phyloP scores from a whole-genome alignment of 1,140 invertebrate species.

The Thaumatotibia leucotreta region DNA sequence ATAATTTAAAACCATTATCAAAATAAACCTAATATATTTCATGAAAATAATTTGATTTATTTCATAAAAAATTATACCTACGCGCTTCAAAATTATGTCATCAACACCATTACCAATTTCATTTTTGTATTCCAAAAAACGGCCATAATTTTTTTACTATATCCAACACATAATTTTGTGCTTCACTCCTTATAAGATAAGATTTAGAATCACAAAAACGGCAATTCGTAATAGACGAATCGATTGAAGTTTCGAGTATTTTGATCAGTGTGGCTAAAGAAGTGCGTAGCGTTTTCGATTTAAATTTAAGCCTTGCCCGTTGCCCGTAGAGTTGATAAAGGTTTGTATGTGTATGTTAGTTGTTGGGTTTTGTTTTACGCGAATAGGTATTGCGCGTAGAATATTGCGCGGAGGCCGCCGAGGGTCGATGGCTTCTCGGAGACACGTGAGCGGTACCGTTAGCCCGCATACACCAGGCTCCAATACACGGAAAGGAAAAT shows the following conservation, averaged over 20 bases:
- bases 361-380: conserved; percentile 31
- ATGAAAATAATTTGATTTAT: too few relatives aligned
- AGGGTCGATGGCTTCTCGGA: conserved; percentile 68
- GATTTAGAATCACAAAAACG: background rate
- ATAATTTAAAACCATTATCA: too few relatives aligned
- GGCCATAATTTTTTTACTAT: background rate
- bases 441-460: conserved; percentile 70
- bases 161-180: background rate
- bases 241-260: background rate
- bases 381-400: conserved; percentile 55
- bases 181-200: background rate
- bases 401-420: conserved; percentile 67
- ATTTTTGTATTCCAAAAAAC: background rate
- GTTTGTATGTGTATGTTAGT: background rate
- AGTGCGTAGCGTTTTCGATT: background rate
- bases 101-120: too few relatives aligned
- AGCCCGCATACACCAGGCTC: conserved; percentile 52
- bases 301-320: background rate
- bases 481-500: conserved; percentile 67
- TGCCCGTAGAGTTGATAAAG: conserved; percentile 11
- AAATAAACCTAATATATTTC: too few relatives aligned
- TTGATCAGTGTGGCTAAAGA: background rate
- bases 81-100: too few relatives aligned
- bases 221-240: background rate
- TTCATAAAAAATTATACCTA: too few relatives aligned